phyloP scores from a whole-genome alignment of 2,888 invertebrate genomes.

The Diaphora mendica region DNA sequence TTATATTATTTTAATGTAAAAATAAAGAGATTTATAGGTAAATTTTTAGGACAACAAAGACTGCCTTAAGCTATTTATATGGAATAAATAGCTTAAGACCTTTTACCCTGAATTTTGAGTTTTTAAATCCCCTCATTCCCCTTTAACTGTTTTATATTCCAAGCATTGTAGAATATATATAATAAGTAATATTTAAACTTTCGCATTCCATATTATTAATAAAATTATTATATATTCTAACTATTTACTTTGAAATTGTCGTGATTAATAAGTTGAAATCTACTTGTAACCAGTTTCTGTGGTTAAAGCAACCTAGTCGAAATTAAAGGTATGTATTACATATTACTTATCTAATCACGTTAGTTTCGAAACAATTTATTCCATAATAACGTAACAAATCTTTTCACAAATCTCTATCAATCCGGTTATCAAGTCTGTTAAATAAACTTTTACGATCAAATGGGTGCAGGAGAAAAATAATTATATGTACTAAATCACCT shows the following conservation, averaged over 20 bases:
- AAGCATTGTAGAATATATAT: not conserved
- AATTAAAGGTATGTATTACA: not conserved
- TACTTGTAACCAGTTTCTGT: too few relatives aligned
- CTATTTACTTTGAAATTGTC: not conserved
- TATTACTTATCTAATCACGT: not conserved
- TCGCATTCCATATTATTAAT: too few relatives aligned
- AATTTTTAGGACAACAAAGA: not conserved
- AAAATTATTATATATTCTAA: not conserved
- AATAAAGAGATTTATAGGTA: too few relatives aligned
- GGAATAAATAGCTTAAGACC: too few relatives aligned
- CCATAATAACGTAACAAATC: not conserved
- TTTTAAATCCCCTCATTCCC: too few relatives aligned
- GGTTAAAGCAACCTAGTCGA: not conserved
- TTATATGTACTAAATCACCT: conserved; percentile 1
- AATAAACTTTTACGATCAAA: not conserved
- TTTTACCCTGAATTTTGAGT: too few relatives aligned
- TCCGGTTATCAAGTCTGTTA: not conserved
- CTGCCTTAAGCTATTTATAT: too few relatives aligned
- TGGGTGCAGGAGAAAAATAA: not conserved
- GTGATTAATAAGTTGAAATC: not conserved
- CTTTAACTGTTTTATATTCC: too few relatives aligned
- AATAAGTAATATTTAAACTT: not conserved
- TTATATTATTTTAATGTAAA: not conserved
- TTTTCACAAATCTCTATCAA: not conserved
- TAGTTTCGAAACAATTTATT: not conserved